Evolutionary conservation across 1,140 invertebrate species (phyloP), one percentile per base, ranked within the genome.

Genomic region (Drosophila sp.): DNA sequence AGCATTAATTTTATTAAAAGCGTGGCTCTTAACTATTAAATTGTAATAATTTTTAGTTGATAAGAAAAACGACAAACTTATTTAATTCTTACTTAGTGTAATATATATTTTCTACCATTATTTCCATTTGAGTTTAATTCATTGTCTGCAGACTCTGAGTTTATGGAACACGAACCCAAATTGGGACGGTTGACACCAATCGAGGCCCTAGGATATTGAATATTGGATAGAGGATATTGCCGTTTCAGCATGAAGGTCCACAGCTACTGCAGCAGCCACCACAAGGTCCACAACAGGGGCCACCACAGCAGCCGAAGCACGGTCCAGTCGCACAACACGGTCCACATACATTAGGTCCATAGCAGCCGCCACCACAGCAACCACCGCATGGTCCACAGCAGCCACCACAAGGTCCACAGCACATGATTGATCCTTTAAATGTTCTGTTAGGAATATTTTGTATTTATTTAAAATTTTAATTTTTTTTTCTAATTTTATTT

Each of bases 1-100:
- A 51, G 11, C 36, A 29, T 54, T 64, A 80, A 80, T 71, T 75
- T 62, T 71, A 80, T 79, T 79, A 80, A 80, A 59, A 62, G 59
- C 13, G 25, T 43, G 64, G n/a, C n/a, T n/a, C n/a, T n/a, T n/a
- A n/a, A n/a, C n/a, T n/a, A n/a, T n/a, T n/a, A n/a, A n/a, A n/a
- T n/a, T n/a, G n/a, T n/a, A n/a, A n/a, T n/a, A n/a, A n/a, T n/a
- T n/a, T n/a, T n/a, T n/a, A n/a, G n/a, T n/a, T n/a, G n/a, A n/a
- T n/a, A n/a, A n/a, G n/a, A n/a, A 21, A 21, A 21, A 4, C 21
- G 4, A 21, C 4, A 21, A 1, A 21, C 21, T 4, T 4, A 21
- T 21, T 21, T 2, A 18, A 53, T 50, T 61, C 58, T 50, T 61
- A 61, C 58, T 34, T 32, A 5, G 32, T 7, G 1, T 45, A 3